Conservation (phyloP, 2,888 invertebrate genomes). For the Drosophila anceps region DNA sequence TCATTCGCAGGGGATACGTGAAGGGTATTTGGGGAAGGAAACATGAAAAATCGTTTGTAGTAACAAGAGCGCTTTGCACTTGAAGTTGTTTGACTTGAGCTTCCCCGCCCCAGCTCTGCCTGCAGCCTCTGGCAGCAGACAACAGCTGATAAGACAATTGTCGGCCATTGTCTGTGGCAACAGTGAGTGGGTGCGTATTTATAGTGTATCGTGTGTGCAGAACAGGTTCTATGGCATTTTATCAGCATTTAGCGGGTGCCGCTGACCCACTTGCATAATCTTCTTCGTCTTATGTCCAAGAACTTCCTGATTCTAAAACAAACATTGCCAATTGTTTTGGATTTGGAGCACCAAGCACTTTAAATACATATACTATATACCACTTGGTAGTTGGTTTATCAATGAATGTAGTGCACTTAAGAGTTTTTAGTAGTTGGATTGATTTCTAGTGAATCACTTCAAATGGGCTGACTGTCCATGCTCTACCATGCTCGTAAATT, state of each 20-base stretch:
- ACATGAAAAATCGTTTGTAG: conserved; percentile 74
- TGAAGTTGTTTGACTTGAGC: conserved; percentile 49
- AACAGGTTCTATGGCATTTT: conserved; percentile 33
- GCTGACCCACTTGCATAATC: conserved; percentile 40
- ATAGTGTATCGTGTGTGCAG: not conserved
- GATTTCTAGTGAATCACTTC: conserved; percentile 25
- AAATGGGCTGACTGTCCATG: conserved; percentile 18
- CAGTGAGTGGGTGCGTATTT: conserved; percentile 17
- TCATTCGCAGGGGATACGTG: conserved; percentile 9
- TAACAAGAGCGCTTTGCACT: conserved; percentile 72
- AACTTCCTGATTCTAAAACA: conserved; percentile 60
- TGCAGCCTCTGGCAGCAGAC: not conserved
- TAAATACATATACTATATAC: not conserved
- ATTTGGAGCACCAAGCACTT: conserved; percentile 31
- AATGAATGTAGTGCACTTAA: conserved; percentile 28
- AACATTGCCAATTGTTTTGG: conserved; percentile 61
- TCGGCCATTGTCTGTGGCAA: conserved; percentile 47
- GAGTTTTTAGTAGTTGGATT: conserved; percentile 11
- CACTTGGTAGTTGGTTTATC: conserved; percentile 31
- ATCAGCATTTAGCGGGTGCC: conserved; percentile 27
- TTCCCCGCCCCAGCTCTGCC: no score
- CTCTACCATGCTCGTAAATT: conserved; percentile 43
- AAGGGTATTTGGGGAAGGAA: conserved; percentile 7
- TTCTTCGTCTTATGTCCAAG: conserved; percentile 34
- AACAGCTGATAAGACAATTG: conserved; percentile 65